Base-by-base conservation (phyloP, 2,797 vertebrate species). In the Alfaro cultratus region DNA sequence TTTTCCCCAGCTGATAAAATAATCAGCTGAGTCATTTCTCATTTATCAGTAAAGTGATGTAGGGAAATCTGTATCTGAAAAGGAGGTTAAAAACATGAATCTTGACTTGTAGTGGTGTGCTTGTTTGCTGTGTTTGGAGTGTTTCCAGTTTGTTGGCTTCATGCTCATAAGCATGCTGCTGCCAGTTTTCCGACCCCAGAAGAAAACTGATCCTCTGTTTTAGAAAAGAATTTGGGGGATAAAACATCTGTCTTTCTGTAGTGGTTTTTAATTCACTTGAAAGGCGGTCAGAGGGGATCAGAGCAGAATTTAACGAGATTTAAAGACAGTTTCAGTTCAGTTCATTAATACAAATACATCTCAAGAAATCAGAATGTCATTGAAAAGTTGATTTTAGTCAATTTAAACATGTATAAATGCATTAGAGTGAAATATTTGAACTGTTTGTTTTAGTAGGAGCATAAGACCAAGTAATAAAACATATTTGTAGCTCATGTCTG, bases 121-220 rank as follows among this genome's bases (percentile, higher is more conserved):
- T 78, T 26, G 72, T 71, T 55, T 92, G 89, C 75, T 92, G 89
- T 92, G 88, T 78, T 49, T 84, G 83, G 68, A 85, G 87, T 83
- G 82, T 82, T 78, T 77, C 45, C 83, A 85, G 83, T 73, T 78
- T 89, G 78, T 57, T 39, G 26, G 51, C 83, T 90, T 46, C 23
- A 79, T 76, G 80, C 76, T 80, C 72, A 5, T 85, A 36, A 11
- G 79, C 83, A 76, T 87, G 76, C 34, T 46, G 84, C 86, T 85
- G 84, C 84, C 84, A 87, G 89, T 91, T 90, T 93, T 93, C 86
- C 83, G 64, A 85, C 83, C 53, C 34, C 16, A 74, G 62, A 86
- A 84, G 86, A 90, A 90, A 88, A 91, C 89, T 87, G 81, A 74
- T 86, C 77, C 88, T 84, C 77, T 73, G 62, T 67, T 68, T 26